These are phyloP conservation scores for Bos indicus DNA, from an alignment of 2,113 vertebrate genomes.

Conservation along the genomic window DNA sequence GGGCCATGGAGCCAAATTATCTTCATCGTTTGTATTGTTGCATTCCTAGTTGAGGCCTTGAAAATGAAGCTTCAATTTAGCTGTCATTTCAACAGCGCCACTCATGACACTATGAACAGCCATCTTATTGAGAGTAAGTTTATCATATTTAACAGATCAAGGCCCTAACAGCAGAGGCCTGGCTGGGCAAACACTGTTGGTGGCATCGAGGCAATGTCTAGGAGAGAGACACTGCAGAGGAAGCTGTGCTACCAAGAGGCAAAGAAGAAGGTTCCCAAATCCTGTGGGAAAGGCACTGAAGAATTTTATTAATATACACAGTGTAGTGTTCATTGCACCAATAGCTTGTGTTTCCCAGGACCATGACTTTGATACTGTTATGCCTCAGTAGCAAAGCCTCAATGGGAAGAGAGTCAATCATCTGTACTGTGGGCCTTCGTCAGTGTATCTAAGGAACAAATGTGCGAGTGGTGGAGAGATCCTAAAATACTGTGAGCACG, in stretches of 20 bases:
- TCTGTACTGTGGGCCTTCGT: not conserved
- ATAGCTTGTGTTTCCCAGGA: not conserved
- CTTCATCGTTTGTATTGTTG: not conserved
- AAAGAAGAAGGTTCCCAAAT: not conserved
- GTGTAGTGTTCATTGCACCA: not conserved
- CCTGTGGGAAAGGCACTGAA: not conserved
- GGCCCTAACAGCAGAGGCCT: not conserved
- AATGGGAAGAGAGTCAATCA: not conserved
- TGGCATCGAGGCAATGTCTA: not conserved
- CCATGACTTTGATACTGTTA: not conserved
- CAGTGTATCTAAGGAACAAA: not conserved
- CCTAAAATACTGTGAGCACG: conserved; percentile 12
- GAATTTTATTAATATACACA: not conserved
- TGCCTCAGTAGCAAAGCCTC: not conserved
- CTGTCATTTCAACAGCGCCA: not conserved
- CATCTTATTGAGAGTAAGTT: not conserved
- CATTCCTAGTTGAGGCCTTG: not conserved
- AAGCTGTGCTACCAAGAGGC: not conserved
- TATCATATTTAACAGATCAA: not conserved
- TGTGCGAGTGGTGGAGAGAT: not conserved
- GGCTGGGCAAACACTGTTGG: not conserved
- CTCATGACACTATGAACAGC: not conserved
- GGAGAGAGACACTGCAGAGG: not conserved
- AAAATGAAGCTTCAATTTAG: not conserved
- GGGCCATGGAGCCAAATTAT: not conserved